Percentiles rank a stretch among this genome's conserved stretches.
phyloP scores from a whole-genome alignment of 1,140 invertebrate species.

The Drosophila quadrilineata region DNA sequence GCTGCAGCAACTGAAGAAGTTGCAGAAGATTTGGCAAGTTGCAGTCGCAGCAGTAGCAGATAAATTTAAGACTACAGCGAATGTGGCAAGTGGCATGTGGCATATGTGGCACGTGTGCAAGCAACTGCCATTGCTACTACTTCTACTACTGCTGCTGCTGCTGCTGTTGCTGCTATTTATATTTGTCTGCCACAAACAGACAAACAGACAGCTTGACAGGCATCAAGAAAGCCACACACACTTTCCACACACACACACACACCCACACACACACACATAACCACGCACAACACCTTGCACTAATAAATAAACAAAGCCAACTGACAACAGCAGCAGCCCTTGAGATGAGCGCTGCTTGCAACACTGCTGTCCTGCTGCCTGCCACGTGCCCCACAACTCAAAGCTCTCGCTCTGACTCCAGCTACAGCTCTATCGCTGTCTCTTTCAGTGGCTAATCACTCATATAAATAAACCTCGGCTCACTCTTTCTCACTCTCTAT shows the following conservation, averaged over 20 bases:
- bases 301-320: constrained; percentile 70
- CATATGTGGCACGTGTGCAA: constrained; percentile 32
- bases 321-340: constrained; percentile 6
- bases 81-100: neutral
- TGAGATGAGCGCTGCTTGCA: constrained; percentile 4
- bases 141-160: no score
- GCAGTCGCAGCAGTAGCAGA: neutral
- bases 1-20: no score
- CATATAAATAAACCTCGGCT: constrained; percentile 69
- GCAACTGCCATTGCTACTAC: no score
- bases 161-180: constrained; percentile 38
- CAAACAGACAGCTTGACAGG: constrained; percentile 28
- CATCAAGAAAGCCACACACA: constrained; percentile 6
- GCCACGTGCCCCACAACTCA: neutral
- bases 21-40: constrained; percentile 7
- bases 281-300: constrained; percentile 50
- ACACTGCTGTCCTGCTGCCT: neutral
- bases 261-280: constrained; percentile 6
- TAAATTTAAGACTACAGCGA: constrained; percentile 18
- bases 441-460: constrained; percentile 69
- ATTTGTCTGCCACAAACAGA: constrained; percentile 69
- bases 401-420: no score
- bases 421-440: neutral
- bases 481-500: no score
- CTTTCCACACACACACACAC: constrained; percentile 11